Percentiles rank a stretch among this genome's conserved stretches.
Conservation (phyloP, 2,797 vertebrate species). For the Diglossa cyanea region DNA sequence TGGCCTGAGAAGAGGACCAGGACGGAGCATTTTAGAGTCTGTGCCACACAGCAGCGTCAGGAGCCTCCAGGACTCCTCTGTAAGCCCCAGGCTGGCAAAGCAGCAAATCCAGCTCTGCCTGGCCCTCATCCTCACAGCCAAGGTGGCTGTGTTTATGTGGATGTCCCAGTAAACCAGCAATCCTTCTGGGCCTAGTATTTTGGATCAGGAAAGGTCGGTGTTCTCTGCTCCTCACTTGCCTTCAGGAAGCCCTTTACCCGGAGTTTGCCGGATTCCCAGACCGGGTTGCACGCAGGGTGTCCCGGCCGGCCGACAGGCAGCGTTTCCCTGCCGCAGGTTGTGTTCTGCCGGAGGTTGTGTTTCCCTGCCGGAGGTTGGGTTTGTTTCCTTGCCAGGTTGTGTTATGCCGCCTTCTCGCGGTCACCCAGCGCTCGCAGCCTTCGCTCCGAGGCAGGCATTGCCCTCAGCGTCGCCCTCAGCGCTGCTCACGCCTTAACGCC, state of each 20-base stretch:
- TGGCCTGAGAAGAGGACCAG: neutral
- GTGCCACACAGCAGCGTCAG: fast-evolving
- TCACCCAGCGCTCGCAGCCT: fast-evolving
- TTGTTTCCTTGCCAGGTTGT: neutral
- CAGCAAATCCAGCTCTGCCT: neutral
- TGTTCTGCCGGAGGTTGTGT: too few relatives aligned
- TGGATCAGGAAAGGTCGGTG: too few relatives aligned
- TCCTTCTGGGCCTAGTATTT: too few relatives aligned
- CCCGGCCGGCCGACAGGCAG: neutral
- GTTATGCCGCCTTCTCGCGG: slow-evolving; percentile 36
- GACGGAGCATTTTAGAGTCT: neutral
- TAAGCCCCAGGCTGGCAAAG: neutral
- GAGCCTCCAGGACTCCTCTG: neutral
- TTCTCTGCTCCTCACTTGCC: neutral
- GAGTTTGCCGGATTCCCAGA: neutral
- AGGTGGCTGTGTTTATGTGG: neutral
- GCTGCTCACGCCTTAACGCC: neutral
- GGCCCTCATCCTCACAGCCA: neutral
- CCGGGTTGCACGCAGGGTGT: too few relatives aligned
- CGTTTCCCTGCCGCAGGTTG: too few relatives aligned
- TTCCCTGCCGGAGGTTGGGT: too few relatives aligned
- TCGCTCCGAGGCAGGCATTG: neutral
- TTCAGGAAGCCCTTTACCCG: neutral
- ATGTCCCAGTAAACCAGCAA: neutral
- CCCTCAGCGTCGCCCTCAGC: neutral